A percentile compares a stretch with the other conserved stretches of the same genome.
phyloP scores from a whole-genome alignment of 2,888 invertebrate genomes.

The Pristionchus entomophagus region DNA sequence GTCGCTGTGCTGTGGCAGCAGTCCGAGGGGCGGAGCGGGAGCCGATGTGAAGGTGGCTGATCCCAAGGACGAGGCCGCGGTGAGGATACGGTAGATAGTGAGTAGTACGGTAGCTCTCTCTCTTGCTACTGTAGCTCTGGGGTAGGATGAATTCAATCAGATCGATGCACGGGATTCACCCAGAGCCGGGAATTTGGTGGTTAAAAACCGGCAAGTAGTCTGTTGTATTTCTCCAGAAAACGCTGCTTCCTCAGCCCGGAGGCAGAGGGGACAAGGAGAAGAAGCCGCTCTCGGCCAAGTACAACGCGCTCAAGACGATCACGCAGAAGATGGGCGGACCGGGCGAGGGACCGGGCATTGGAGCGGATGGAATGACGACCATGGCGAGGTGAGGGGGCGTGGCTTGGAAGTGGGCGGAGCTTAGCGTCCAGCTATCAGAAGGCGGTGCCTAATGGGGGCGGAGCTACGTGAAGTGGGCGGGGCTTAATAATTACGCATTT shows the following conservation, averaged over 20 bases:
- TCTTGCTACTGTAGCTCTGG: too few relatives aligned
- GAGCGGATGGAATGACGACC: background rate
- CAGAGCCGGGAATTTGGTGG: background rate
- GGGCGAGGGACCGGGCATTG: background rate
- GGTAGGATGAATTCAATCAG: too few relatives aligned
- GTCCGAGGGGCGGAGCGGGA: background rate
- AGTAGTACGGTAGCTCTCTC: background rate
- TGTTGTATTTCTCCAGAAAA: background rate
- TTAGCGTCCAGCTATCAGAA: too few relatives aligned
- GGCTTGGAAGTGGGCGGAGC: background rate
- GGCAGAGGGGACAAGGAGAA: too few relatives aligned
- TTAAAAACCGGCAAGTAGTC: too few relatives aligned
- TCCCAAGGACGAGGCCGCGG: background rate
- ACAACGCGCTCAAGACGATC: constrained; percentile 9
- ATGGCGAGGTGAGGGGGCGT: constrained; percentile 19
- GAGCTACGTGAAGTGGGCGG: constrained; percentile 1
- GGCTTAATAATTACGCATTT: background rate
- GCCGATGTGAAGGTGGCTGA: background rate
- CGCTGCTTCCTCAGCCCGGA: background rate
- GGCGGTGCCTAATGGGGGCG: background rate
- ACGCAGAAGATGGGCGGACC: background rate
- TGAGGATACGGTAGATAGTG: background rate
- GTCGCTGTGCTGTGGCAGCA: background rate
- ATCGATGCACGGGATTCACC: too few relatives aligned
- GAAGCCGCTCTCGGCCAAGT: too few relatives aligned